Percentiles rank a stretch among this genome's conserved stretches.
Evolutionary conservation across 2,113 vertebrate genomes (phyloP).

Genomic region (Odontesthes bonariensis): DNA sequence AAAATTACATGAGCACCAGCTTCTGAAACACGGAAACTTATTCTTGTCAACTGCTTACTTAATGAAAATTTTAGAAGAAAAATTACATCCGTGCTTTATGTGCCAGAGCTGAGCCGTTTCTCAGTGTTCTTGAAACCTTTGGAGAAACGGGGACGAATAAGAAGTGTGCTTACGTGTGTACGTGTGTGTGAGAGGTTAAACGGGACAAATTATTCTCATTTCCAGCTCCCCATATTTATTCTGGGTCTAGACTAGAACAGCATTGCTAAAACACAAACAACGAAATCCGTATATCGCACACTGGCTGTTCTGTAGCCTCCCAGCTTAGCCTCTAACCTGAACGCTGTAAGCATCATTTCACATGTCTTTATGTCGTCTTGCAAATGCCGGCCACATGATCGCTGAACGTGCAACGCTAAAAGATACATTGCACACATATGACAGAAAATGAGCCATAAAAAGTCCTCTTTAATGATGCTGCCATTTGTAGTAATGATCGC

Average conservation of each 20-base stretch:
- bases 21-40: conserved; percentile 19
- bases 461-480: conserved; percentile 45
- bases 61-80: conserved; percentile 43
- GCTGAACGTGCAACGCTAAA: background rate
- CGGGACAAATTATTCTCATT: background rate
- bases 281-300: background rate
- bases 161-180: conserved; percentile 7
- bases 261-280: background rate
- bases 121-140: background rate
- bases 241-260: background rate
- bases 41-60: conserved; percentile 22
- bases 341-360: background rate
- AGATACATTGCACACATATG: background rate
- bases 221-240: background rate
- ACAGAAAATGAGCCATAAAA: background rate
- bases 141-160: background rate
- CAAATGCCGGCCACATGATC: background rate
- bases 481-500: conserved; percentile 61
- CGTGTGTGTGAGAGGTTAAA: conserved; percentile 34
- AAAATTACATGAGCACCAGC: background rate
- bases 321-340: background rate
- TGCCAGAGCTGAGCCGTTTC: background rate
- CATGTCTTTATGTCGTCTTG: background rate
- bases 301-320: background rate
- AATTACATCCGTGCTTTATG: conserved; percentile 16